These are phyloP conservation scores for Solenopsis fugax DNA, from an alignment of 1,140 invertebrate species.

Conservation along the genomic window DNA sequence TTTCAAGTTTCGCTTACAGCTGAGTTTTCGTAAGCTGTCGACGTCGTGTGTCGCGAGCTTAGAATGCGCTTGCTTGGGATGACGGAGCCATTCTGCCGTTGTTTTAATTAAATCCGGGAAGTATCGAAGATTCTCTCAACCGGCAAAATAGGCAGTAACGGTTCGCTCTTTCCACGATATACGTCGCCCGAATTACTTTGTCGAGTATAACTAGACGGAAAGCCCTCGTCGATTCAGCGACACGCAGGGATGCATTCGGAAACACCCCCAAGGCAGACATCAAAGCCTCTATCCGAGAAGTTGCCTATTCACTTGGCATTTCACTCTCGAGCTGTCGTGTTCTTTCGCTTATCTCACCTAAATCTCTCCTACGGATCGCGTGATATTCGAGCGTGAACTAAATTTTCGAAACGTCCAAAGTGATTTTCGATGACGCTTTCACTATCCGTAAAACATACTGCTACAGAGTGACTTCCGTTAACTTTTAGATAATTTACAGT, in stretches of 20 bases:
- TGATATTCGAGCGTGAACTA: background rate
- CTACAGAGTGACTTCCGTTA: background rate
- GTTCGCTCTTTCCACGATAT: constrained; percentile 12
- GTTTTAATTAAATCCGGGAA: constrained; percentile 71
- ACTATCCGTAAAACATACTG: background rate
- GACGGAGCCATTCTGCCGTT: background rate
- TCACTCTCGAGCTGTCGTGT: background rate
- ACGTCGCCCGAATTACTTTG: constrained; percentile 30
- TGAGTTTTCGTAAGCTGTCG: constrained; percentile 35
- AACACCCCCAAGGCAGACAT: constrained; percentile 25
- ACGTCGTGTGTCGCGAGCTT: background rate
- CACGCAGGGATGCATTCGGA: constrained; percentile 1
- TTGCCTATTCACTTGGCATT: constrained; percentile 18
- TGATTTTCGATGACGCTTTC: background rate
- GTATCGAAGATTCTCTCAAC: constrained; percentile 41
- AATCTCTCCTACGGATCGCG: background rate
- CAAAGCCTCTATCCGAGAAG: constrained; percentile 43
- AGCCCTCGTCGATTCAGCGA: constrained; percentile 37
- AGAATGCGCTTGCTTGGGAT: background rate
- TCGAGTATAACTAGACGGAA: constrained; percentile 20
- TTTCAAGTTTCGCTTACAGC: constrained; percentile 34
- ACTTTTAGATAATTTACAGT: background rate
- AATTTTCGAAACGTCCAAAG: background rate
- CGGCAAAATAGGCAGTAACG: background rate
- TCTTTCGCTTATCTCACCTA: background rate